Evolutionary conservation across 2,888 invertebrate species (phyloP).

Genomic region (Thymelicus sylvestris): DNA sequence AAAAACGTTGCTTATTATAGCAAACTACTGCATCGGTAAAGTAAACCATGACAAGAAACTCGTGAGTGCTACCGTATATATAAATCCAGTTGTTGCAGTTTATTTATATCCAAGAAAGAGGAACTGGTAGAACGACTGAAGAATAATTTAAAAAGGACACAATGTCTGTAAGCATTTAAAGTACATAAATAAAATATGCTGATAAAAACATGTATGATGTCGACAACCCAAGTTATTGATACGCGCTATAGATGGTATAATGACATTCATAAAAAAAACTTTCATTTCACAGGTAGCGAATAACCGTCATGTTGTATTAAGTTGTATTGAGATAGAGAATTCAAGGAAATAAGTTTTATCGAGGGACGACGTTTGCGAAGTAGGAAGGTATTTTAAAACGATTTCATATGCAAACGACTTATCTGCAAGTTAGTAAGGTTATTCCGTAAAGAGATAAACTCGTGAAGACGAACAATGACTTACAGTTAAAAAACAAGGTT

Average conservation of each 20-base stretch:
- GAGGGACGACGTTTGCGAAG: conserved; percentile 11
- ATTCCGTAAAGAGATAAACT: conserved; percentile 28
- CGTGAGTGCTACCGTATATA: neutral
- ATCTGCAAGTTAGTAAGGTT: conserved; percentile 23
- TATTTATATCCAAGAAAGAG: neutral
- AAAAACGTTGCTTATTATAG: conserved; percentile 8
- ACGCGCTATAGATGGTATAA: conserved; percentile 34
- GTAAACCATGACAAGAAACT: conserved; percentile 6
- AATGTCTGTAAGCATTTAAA: conserved; percentile 13
- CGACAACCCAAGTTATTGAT: conserved; percentile 37
- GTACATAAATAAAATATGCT: conserved; percentile 29
- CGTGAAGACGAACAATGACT: neutral
- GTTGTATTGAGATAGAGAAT: conserved; percentile 36
- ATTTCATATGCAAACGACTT: conserved; percentile 28
- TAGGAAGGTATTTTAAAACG: conserved; percentile 24
- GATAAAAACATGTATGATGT: conserved; percentile 31
- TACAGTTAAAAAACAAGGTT: neutral
- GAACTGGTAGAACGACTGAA: conserved; percentile 15
- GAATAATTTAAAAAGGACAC: conserved; percentile 16
- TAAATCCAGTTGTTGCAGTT: neutral
- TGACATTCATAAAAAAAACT: conserved; percentile 28
- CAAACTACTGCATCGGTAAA: neutral
- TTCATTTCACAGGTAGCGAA: conserved; percentile 32
- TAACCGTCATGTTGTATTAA: conserved; percentile 31
- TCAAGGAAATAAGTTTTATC: conserved; percentile 33